Conservation (phyloP, 2,888 invertebrate species). For the Flexamia atlantica region DNA sequence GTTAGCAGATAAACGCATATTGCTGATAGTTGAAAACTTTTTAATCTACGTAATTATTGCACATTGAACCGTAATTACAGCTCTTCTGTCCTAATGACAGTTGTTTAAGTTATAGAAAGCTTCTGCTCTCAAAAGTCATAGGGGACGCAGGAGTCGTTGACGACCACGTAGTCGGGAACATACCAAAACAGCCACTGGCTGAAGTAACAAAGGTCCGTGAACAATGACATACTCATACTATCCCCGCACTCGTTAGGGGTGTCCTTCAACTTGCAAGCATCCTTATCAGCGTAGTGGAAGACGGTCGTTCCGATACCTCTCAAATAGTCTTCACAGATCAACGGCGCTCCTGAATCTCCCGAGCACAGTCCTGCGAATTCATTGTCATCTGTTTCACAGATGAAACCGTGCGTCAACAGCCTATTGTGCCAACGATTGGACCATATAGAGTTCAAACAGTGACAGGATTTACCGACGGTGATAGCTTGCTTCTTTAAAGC, state of each 20-base stretch:
- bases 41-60: too few relatives aligned
- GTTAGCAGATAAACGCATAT: too few relatives aligned
- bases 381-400: not conserved
- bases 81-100: too few relatives aligned
- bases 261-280: not conserved
- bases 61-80: too few relatives aligned
- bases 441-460: not conserved
- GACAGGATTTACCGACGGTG: not conserved
- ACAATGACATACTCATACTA: not conserved
- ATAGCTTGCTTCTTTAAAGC: not conserved
- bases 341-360: not conserved
- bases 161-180: not conserved
- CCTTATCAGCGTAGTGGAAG: not conserved
- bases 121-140: too few relatives aligned
- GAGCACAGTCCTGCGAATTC: not conserved
- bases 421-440: not conserved
- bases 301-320: not conserved
- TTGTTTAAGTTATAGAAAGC: too few relatives aligned
- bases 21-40: too few relatives aligned
- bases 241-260: not conserved
- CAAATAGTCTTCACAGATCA: not conserved
- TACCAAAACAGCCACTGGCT: not conserved
- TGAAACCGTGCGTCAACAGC: not conserved
- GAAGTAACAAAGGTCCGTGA: conserved; percentile 6
- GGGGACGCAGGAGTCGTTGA: not conserved